Evolutionary conservation across 2,888 invertebrate genomes (phyloP), one percentile per base, ranked within the genome.

Genomic region (Meteorus cinctellus): DNA sequence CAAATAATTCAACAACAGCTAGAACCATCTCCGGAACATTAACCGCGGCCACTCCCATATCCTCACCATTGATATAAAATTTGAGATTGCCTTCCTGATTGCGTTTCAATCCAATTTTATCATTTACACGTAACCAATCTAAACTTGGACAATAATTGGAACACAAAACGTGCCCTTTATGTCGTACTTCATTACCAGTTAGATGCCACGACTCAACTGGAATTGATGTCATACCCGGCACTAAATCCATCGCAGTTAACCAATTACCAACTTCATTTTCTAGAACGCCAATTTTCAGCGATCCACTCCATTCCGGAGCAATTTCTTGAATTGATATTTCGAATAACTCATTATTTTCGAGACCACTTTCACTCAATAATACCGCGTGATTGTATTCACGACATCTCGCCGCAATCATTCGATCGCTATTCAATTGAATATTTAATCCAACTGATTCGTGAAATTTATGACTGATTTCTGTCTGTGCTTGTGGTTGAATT

Each of bases 1-100:
- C 97, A 84, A 93, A 94, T 67, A 97, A 89, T 87, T 97, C 97
- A 80, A 96, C 93, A 2, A 97, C 94, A 10, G 94, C 96, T 87
- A 95, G 96, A 3, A 97, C 93, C 90, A 94, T 94, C 90, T 95
- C 95, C 2, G 96, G 95, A 77, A 97, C 92, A 85, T 94, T 93
- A 76, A 94, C 92, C 75, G 95, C 95, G 45, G 94, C 94, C 8
- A 94, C 91, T 48, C 95, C 95, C 84, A 96, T 92, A 82, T 95
- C 94, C 88, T 96, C 95, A 0, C 96, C 95, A 89, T 97, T 97
- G 74, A 96, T 92, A 82, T 94, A 94, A 80, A 96, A 92, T 78
- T 94, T 93, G 6, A 97, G 91, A 27, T 92, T 92, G 10, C 93
- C 93, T 79, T 95, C 95, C 31, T 92, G 91, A 0, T 94, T 94